Conservation (phyloP, 2,888 invertebrate species). For the Cheilosia soror region DNA sequence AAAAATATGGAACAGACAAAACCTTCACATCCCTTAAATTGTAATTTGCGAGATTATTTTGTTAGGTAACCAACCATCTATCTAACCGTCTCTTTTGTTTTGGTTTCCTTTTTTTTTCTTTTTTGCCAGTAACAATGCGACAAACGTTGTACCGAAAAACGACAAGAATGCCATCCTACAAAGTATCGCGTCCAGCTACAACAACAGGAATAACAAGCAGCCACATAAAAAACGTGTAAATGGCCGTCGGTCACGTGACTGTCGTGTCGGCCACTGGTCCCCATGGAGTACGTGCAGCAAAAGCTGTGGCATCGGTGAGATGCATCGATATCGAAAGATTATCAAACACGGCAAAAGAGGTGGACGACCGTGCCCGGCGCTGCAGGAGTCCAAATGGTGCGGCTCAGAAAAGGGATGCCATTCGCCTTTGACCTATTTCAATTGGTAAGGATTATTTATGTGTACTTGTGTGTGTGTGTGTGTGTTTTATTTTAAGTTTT, state of each 20-base stretch:
- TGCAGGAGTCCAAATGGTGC: conserved; percentile 95
- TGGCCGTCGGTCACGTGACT: conserved; percentile 89
- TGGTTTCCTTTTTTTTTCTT: background rate
- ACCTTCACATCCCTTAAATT: conserved; percentile 35
- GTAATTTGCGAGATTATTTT: conserved; percentile 51
- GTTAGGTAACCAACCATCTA: conserved; percentile 38
- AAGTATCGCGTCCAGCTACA: conserved; percentile 88
- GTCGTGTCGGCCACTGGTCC: conserved; percentile 93
- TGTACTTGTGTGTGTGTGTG: background rate
- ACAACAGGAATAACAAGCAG: conserved; percentile 84
- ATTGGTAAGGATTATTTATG: conserved; percentile 84
- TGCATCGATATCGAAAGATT: conserved; percentile 91
- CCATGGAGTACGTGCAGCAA: conserved; percentile 94
- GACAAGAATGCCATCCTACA: conserved; percentile 89
- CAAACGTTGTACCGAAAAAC: conserved; percentile 84
- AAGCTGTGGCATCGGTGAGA: conserved; percentile 95
- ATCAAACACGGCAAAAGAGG: conserved; percentile 91
- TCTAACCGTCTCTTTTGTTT: background rate
- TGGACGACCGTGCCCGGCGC: conserved; percentile 92
- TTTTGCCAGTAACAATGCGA: conserved; percentile 79
- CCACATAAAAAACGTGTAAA: conserved; percentile 80
- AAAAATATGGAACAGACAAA: conserved; percentile 30
- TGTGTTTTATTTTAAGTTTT: background rate
- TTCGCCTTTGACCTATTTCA: conserved; percentile 86
- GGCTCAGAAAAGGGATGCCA: conserved; percentile 90